A percentile compares a stretch with the other conserved stretches of the same genome.
These are phyloP conservation scores for Anarsia innoxiella DNA, from an alignment of 2,888 invertebrate genomes.

Conservation along the genomic window DNA sequence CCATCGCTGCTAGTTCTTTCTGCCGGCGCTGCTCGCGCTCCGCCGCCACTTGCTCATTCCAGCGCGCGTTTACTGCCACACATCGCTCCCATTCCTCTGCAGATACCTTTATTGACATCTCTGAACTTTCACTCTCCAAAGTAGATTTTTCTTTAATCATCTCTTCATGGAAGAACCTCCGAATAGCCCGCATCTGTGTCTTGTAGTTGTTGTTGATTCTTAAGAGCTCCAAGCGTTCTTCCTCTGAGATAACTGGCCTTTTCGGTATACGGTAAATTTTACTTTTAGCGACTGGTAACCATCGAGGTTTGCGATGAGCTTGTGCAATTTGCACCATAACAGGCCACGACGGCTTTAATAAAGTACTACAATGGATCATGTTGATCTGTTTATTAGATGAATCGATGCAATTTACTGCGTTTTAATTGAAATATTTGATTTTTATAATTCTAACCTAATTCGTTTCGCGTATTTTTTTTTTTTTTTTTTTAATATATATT, in stretches of 20 bases:
- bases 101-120: slow-evolving; percentile 71
- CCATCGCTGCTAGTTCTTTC: slow-evolving; percentile 58
- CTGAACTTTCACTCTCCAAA: slow-evolving; percentile 69
- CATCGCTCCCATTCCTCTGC: slow-evolving; percentile 79
- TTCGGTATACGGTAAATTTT: slow-evolving; percentile 84
- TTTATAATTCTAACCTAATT: too few species aligned
- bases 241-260: slow-evolving; percentile 73
- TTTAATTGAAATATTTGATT: too few species aligned
- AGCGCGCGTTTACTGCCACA: slow-evolving; percentile 77
- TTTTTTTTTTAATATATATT: too few species aligned
- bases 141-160: slow-evolving; percentile 65
- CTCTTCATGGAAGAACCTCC: slow-evolving; percentile 70
- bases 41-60: slow-evolving; percentile 79
- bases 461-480: too few species aligned
- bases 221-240: slow-evolving; percentile 79
- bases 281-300: slow-evolving; percentile 86
- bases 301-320: slow-evolving; percentile 82
- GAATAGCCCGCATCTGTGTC: slow-evolving; percentile 74
- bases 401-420: too few species aligned
- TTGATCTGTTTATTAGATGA: too few species aligned
- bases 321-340: slow-evolving; percentile 47
- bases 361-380: too few species aligned
- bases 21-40: slow-evolving; percentile 75
- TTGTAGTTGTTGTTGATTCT: slow-evolving; percentile 83
- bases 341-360: slow-evolving; percentile 49